phyloP scores from a whole-genome alignment of 2,113 vertebrate genomes.

The Trichomycterus rosablanca region DNA sequence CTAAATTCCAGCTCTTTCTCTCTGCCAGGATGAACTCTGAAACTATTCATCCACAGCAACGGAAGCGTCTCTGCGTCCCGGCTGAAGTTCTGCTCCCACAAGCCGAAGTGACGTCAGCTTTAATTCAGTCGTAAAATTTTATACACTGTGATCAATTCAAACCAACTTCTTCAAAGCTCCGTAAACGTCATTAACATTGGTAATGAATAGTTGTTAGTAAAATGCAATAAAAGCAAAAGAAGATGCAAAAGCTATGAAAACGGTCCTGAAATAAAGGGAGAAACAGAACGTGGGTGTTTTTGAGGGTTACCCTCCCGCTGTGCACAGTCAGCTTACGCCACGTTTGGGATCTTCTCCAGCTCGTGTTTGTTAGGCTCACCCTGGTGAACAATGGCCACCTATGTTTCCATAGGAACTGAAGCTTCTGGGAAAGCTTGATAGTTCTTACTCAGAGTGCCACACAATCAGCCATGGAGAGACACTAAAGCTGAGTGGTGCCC shows the following conservation, averaged over 20 bases:
- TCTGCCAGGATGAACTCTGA: neutral
- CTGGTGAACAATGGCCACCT: slow-evolving; percentile 69
- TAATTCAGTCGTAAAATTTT: slow-evolving; percentile 27
- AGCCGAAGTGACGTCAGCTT: slow-evolving; percentile 20
- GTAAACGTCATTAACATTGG: slow-evolving; percentile 53
- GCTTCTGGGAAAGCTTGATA: slow-evolving; percentile 45
- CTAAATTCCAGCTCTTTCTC: neutral
- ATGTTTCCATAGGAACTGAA: slow-evolving; percentile 66
- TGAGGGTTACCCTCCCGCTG: slow-evolving; percentile 38
- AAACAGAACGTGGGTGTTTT: slow-evolving; percentile 14
- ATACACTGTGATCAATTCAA: slow-evolving; percentile 37
- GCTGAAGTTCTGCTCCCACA: neutral
- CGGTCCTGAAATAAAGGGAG: neutral
- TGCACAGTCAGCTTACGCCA: slow-evolving; percentile 52
- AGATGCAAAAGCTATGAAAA: neutral
- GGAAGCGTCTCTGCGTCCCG: neutral
- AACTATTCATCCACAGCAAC: neutral
- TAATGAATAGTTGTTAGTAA: slow-evolving; percentile 36
- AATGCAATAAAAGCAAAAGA: slow-evolving; percentile 8
- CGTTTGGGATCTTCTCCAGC: slow-evolving; percentile 61
- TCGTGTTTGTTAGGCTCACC: slow-evolving; percentile 50
- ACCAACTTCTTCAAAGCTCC: slow-evolving; percentile 26
- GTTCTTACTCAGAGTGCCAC: slow-evolving; percentile 22
- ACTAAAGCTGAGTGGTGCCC: slow-evolving; percentile 16
- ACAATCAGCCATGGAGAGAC: slow-evolving; percentile 33